Conservation (phyloP, 2,797 vertebrate genomes). For the Meriones psammophilus region DNA sequence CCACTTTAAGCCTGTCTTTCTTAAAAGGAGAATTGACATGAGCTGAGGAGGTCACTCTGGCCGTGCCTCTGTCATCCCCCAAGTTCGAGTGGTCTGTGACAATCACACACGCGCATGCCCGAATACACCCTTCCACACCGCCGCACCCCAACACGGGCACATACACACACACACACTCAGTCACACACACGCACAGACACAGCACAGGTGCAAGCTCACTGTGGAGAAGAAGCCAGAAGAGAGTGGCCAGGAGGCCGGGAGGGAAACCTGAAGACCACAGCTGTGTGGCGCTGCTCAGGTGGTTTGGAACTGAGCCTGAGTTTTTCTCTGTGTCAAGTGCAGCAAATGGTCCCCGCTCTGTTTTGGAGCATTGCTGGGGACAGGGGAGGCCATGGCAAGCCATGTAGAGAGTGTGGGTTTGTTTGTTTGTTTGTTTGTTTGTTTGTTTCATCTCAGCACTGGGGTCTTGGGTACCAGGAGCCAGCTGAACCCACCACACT, state of each 20-base stretch:
- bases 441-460: neutral
- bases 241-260: rapidly evolving
- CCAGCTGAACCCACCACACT: neutral
- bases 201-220: too few relatives aligned
- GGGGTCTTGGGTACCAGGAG: neutral
- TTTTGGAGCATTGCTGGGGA: too few relatives aligned
- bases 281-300: too few relatives aligned
- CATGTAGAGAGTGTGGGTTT: neutral
- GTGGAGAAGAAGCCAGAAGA: neutral
- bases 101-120: too few relatives aligned
- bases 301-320: neutral
- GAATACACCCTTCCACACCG: neutral
- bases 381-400: neutral
- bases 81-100: neutral
- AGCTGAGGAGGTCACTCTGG: neutral
- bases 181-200: too few relatives aligned
- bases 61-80: neutral
- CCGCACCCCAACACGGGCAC: neutral
- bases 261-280: too few relatives aligned
- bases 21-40: neutral
- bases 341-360: neutral
- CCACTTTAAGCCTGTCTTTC: neutral
- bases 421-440: neutral
- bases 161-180: too few relatives aligned
- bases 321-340: neutral